A percentile compares a stretch with the other conserved stretches of the same genome.
Conservation (phyloP, 2,113 vertebrate species). For the Recurvirostra avosetta region DNA sequence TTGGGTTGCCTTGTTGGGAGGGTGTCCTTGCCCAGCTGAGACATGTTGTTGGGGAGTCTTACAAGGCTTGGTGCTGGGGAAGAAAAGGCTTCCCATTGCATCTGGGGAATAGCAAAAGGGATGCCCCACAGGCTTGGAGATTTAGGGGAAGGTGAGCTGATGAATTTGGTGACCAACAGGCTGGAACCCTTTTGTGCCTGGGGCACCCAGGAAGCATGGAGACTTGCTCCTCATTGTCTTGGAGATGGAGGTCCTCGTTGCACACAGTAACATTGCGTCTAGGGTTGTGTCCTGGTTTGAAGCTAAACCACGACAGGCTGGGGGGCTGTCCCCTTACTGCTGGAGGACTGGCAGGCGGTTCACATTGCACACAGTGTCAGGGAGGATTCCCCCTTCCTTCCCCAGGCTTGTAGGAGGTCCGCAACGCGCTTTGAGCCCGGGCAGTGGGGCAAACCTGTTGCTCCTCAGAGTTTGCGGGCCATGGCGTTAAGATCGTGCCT, state of each 20-base stretch:
- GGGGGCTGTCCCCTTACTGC: rapidly evolving
- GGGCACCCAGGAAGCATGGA: neutral
- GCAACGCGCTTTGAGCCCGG: neutral
- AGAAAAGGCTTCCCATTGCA: neutral
- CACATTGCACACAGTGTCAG: neutral
- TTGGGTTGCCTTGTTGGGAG: neutral
- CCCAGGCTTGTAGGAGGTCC: rapidly evolving
- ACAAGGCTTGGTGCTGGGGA: neutral
- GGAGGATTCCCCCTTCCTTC: neutral
- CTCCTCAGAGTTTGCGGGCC: neutral
- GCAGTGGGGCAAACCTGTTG: neutral
- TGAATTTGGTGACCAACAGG: neutral
- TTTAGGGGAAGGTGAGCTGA: neutral
- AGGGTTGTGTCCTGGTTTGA: no score
- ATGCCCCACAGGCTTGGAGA: neutral
- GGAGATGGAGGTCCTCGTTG: neutral
- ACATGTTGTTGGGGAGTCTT: neutral
- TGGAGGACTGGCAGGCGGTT: neutral
- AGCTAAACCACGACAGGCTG: no score
- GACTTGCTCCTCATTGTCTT: neutral
- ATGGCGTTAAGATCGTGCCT: no score
- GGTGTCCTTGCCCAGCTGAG: neutral
- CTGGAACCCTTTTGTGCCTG: neutral
- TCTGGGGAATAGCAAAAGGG: neutral
- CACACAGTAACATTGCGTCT: neutral